phyloP scores from a whole-genome alignment of 2,888 invertebrate genomes.

The Cryptocheilus praepositus region DNA sequence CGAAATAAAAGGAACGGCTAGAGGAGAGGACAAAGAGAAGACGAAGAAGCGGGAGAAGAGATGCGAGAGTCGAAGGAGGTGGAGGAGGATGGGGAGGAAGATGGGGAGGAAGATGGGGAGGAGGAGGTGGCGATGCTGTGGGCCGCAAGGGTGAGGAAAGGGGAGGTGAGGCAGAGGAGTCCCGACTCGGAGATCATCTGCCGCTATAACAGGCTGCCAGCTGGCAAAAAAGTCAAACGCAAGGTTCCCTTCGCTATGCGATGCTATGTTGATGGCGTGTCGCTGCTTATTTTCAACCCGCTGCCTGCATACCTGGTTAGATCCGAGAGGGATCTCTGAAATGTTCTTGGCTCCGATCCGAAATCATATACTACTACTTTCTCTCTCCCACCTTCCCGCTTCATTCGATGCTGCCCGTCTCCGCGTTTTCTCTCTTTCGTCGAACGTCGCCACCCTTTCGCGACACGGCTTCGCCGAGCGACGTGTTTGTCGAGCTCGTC shows the following conservation, averaged over 20 bases:
- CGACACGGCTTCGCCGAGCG: slow-evolving; percentile 3
- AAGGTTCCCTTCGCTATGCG: slow-evolving; percentile 67
- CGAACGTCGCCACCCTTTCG: slow-evolving; percentile 30
- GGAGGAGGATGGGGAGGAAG: slow-evolving; percentile 41
- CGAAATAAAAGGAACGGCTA: slow-evolving; percentile 60
- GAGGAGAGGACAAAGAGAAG: slow-evolving; percentile 27
- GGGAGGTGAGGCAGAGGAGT: slow-evolving; percentile 47
- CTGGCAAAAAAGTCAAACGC: slow-evolving; percentile 74
- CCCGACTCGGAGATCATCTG: slow-evolving; percentile 70
- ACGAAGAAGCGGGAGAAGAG: slow-evolving; percentile 47
- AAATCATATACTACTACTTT: slow-evolving; percentile 64
- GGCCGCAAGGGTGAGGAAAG: no score
- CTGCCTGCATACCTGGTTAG: slow-evolving; percentile 72
- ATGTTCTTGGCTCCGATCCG: slow-evolving; percentile 69
- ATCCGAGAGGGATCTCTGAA: slow-evolving; percentile 66
- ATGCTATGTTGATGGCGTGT: slow-evolving; percentile 73
- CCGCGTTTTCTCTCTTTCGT: neutral
- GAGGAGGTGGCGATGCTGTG: slow-evolving; percentile 24
- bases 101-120: slow-evolving; percentile 41
- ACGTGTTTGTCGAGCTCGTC: no score
- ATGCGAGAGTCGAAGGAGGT: slow-evolving; percentile 48
- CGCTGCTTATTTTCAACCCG: slow-evolving; percentile 73
- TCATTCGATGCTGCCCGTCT: neutral
- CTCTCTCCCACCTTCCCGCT: slow-evolving; percentile 30
- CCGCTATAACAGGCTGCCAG: slow-evolving; percentile 73